phyloP scores from a whole-genome alignment of 2,888 invertebrate species.

The Fissipunctia ypsillon region DNA sequence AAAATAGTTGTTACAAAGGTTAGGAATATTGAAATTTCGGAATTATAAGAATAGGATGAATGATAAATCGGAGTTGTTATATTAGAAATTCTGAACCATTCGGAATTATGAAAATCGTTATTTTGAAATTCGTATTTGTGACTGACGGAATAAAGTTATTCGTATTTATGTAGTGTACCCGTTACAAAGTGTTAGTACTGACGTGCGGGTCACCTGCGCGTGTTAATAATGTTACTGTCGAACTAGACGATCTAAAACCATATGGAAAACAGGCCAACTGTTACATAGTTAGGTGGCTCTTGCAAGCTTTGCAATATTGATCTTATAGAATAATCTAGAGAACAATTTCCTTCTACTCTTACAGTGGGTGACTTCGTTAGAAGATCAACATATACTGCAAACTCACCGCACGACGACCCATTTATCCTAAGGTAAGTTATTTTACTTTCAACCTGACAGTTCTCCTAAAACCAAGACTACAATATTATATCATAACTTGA shows the following conservation, averaged over 20 bases:
- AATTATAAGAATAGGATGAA: too few species aligned
- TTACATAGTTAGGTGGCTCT: neutral
- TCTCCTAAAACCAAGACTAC: neutral
- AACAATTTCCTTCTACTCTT: neutral
- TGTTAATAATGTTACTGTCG: neutral
- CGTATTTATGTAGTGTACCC: too few species aligned
- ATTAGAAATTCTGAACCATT: too few species aligned
- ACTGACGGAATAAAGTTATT: too few species aligned
- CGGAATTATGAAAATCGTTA: too few species aligned
- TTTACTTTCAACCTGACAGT: neutral
- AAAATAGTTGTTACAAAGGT: too few species aligned
- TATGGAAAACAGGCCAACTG: neutral
- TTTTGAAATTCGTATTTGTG: too few species aligned
- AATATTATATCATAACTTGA: neutral
- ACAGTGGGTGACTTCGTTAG: constrained; percentile 76
- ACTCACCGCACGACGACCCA: constrained; percentile 80
- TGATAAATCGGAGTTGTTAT: too few species aligned
- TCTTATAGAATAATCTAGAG: neutral
- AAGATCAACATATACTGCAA: constrained; percentile 74
- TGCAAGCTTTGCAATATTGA: neutral
- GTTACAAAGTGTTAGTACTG: neutral
- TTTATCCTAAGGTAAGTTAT: constrained; percentile 78
- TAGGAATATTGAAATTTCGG: too few species aligned
- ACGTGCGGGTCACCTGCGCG: neutral
- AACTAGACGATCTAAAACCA: neutral